Evolutionary conservation across 2,888 invertebrate species (phyloP), one percentile per base, ranked within the genome.

Genomic region (Leptinotarsa rubiginosa): DNA sequence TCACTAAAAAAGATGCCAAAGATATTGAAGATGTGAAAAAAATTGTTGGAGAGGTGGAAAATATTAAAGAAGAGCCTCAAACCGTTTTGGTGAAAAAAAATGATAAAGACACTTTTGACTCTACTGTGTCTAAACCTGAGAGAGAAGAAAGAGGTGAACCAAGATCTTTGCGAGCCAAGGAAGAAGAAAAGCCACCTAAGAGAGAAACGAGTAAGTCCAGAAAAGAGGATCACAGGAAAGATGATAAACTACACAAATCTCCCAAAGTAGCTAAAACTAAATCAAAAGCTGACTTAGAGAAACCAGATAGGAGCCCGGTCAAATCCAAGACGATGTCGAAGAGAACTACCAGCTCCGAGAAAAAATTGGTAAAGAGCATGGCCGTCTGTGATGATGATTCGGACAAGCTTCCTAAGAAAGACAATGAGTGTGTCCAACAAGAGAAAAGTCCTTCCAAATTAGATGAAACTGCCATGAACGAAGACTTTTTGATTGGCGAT

Each of bases 311-410:
- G 12, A 73, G 68, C 13, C 54, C 41, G 4, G 68, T 50, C 7
- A 77, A 75, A 49, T 54, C 54, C 31, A 68, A 74, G 66, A 15
- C 12, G 12, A 47, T 75, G 49, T 67, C 75, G 16, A 79, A 78
- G 64, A 70, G 78, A 73, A 69, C 72, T 25, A 79, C 78, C 3
- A 81, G 81, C 68, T 81, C 80, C n/a, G 83, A 83, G 25, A 82
- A 83, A 70, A 82, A 83, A 77, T 71, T 82, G 52, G 77, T 78
- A 12, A 80, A 83, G 75, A 78, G 78, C 67, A 73, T 77, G 22
- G 80, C 81, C 18, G 72, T 81, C 10, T 79, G 79, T 74, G 77
- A 82, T 22, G 82, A 83, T 49, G 80, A 79, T 22, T 72, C 59
- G 22, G 79, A 79, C 1, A 69, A 41, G 65, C 18, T 2, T 15